These are phyloP conservation scores for Stomatorhinus walkeri DNA, from an alignment of 2,797 vertebrate species.

Conservation along the genomic window DNA sequence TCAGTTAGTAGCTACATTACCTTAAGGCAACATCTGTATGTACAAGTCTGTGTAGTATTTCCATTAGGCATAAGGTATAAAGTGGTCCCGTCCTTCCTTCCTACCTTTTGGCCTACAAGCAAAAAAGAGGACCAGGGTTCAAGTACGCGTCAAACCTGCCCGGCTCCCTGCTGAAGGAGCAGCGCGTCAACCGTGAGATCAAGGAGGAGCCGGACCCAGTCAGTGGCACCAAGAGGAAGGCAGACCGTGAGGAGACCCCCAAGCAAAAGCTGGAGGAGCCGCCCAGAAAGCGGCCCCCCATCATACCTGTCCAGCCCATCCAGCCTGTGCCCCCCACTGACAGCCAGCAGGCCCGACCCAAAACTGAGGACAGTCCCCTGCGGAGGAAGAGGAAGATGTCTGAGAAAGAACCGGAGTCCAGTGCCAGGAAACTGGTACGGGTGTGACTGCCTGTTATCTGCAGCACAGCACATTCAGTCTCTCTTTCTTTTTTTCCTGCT, in stretches of 20 bases:
- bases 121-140: conserved; percentile 98
- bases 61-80: conserved; percentile 69
- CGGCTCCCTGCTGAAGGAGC: conserved; percentile 86
- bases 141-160: conserved; percentile 96
- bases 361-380: conserved; percentile 64
- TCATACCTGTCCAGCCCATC: conserved; percentile 50
- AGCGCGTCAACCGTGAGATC: conserved; percentile 73
- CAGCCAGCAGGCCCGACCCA: conserved; percentile 72
- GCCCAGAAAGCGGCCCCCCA: conserved; percentile 65
- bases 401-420: conserved; percentile 78
- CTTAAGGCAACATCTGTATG: not conserved
- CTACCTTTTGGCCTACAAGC: conserved; percentile 88
- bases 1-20: not conserved
- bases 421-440: conserved; percentile 75
- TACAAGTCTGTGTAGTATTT: not conserved
- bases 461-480: not conserved
- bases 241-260: conserved; percentile 66
- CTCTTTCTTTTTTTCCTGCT: not conserved
- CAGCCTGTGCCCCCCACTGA: conserved; percentile 62
- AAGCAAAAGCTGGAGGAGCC: conserved; percentile 75
- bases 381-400: conserved; percentile 82
- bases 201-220: conserved; percentile 73
- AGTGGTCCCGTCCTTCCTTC: conserved; percentile 69
- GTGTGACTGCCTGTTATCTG: not conserved
- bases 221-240: conserved; percentile 60